Conservation (phyloP, 2,888 invertebrate genomes). For the Euspilapteryx auroguttella region DNA sequence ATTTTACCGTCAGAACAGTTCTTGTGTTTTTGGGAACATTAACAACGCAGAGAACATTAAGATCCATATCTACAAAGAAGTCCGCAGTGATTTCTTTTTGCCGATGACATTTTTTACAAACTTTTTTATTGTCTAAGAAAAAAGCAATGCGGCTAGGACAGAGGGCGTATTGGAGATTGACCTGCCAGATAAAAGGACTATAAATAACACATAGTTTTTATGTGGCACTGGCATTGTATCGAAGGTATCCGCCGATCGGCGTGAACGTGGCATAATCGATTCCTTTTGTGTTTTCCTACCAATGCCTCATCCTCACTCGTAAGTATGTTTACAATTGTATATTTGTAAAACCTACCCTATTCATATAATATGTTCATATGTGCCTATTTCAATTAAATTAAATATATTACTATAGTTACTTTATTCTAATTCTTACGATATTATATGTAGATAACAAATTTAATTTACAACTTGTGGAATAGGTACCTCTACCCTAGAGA, state of each 20-base stretch:
- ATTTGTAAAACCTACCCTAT: too few relatives aligned
- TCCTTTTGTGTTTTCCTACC: not conserved
- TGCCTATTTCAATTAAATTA: too few relatives aligned
- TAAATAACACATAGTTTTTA: slow-evolving; percentile 50
- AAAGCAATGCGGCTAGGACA: slow-evolving; percentile 32
- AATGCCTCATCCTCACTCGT: too few relatives aligned
- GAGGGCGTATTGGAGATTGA: slow-evolving; percentile 30
- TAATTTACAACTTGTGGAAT: too few relatives aligned
- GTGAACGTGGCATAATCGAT: not conserved
- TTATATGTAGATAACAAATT: too few relatives aligned
- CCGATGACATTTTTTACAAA: too few relatives aligned
- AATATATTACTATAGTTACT: too few relatives aligned
- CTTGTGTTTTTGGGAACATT: not conserved
- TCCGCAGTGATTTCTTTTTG: not conserved
- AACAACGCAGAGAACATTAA: not conserved
- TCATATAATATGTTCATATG: too few relatives aligned
- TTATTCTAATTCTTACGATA: too few relatives aligned
- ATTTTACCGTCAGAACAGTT: too few relatives aligned
- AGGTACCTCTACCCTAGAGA: too few relatives aligned
- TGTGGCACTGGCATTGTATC: slow-evolving; percentile 10
- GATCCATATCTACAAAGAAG: not conserved
- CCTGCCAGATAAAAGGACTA: slow-evolving; percentile 32
- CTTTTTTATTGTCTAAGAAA: not conserved
- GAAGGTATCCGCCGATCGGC: slow-evolving; percentile 2
- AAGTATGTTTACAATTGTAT: too few relatives aligned